A percentile compares a stretch with the other conserved stretches of the same genome.
These are phyloP conservation scores for Drosophila diplacantha DNA, from an alignment of 2,888 invertebrate genomes.

Conservation along the genomic window DNA sequence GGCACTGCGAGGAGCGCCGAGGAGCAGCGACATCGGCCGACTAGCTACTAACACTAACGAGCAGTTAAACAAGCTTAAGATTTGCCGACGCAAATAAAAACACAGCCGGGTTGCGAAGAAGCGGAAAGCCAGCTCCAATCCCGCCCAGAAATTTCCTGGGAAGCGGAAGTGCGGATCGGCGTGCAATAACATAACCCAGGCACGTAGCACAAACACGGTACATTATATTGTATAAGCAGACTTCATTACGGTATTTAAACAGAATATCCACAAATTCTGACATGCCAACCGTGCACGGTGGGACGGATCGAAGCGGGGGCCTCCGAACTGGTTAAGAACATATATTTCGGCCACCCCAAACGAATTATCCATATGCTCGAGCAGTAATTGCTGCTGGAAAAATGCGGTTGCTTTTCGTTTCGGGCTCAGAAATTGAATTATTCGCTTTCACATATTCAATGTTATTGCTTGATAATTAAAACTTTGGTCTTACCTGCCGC, in stretches of 20 bases:
- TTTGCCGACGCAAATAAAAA: slow-evolving; percentile 68
- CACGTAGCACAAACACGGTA: slow-evolving; percentile 76
- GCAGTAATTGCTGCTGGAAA: slow-evolving; percentile 1
- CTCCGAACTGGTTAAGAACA: background rate
- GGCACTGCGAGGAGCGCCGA: background rate
- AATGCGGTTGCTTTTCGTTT: slow-evolving; percentile 1
- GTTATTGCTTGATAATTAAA: slow-evolving; percentile 15
- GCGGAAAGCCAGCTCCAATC: slow-evolving; percentile 8
- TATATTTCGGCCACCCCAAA: slow-evolving; percentile 4
- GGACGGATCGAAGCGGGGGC: background rate
- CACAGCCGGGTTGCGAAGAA: slow-evolving; percentile 34
- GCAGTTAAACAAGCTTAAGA: slow-evolving; percentile 73
- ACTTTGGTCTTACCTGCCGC: slow-evolving; percentile 1
- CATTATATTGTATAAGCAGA: slow-evolving; percentile 77
- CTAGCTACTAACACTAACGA: slow-evolving; percentile 67
- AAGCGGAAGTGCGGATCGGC: slow-evolving; percentile 51
- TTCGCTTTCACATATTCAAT: slow-evolving; percentile 13
- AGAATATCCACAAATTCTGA: slow-evolving; percentile 71
- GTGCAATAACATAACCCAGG: slow-evolving; percentile 74
- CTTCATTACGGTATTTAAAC: slow-evolving; percentile 77
- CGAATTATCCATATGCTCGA: slow-evolving; percentile 5
- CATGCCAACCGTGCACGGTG: slow-evolving; percentile 57
- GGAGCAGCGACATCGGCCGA: slow-evolving; percentile 7
- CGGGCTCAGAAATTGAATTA: slow-evolving; percentile 20
- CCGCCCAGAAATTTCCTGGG: slow-evolving; percentile 19